Percentiles rank a stretch among this genome's conserved stretches.
These are phyloP conservation scores for Tortricodes alternella DNA, from an alignment of 2,888 invertebrate species.

Conservation along the genomic window DNA sequence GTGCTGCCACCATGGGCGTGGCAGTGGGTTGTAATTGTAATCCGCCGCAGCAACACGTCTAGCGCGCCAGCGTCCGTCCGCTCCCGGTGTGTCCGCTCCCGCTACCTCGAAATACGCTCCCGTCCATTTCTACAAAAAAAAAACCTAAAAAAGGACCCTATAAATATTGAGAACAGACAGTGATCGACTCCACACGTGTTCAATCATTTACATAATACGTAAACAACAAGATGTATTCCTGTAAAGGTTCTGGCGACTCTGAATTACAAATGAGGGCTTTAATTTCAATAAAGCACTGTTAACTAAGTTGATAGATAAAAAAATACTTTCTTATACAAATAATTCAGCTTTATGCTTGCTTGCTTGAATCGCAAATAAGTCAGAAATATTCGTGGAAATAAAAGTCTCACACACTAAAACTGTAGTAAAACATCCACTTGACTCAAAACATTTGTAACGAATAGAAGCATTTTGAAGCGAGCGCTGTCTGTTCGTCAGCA, in stretches of 20 bases:
- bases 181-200: constrained; percentile 17
- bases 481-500: constrained; percentile 18
- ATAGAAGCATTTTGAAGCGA: background rate
- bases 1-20: no score
- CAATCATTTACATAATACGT: constrained; percentile 18
- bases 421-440: no score
- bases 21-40: no score
- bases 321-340: background rate
- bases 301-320: background rate
- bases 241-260: constrained; percentile 1
- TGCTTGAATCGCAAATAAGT: no score
- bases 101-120: background rate
- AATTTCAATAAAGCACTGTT: background rate
- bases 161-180: constrained; percentile 11
- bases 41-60: no score
- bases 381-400: no score
- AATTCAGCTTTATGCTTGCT: no score
- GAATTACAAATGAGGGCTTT: constrained; percentile 12
- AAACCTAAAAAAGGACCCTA: background rate
- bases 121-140: background rate
- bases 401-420: no score
- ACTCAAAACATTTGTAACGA: no score
- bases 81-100: constrained; percentile 1
- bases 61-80: no score
- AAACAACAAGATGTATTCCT: constrained; percentile 18